phyloP scores from a whole-genome alignment of 2,888 invertebrate genomes.

The Rugalucina vietnamica region DNA sequence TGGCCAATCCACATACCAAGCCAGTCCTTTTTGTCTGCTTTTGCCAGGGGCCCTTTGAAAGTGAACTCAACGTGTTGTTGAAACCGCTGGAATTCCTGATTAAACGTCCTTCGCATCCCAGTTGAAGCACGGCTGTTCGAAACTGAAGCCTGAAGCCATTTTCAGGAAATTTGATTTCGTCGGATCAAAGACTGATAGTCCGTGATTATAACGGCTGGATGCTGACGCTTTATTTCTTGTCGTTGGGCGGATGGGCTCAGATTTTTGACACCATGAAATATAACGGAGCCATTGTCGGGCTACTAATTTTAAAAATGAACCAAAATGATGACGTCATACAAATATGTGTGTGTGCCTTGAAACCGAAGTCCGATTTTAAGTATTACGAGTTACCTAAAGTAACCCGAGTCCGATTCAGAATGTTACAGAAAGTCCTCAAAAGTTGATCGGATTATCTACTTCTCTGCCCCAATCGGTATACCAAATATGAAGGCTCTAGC shows the following conservation, averaged over 20 bases:
- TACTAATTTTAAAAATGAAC: not conserved
- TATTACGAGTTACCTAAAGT: not conserved
- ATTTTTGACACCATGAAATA: conserved; percentile 4
- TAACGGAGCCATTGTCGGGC: not conserved
- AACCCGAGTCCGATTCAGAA: not conserved
- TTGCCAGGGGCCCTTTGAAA: conserved; percentile 33
- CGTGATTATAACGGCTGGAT: not conserved
- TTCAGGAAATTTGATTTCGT: not conserved
- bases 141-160: conserved; percentile 24
- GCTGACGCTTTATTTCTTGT: not conserved
- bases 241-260: not conserved
- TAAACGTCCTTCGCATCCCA: conserved; percentile 27
- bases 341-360: not conserved
- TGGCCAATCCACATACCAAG: conserved; percentile 59
- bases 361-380: not conserved
- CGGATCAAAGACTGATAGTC: not conserved
- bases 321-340: not conserved
- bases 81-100: conserved; percentile 43
- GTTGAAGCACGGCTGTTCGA: conserved; percentile 26
- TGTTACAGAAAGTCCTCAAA: too few species aligned
- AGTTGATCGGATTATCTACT: too few species aligned
- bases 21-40: conserved; percentile 29
- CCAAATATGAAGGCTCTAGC: too few species aligned
- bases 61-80: conserved; percentile 46
- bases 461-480: too few species aligned